Conservation (phyloP, 2,113 vertebrate genomes). For the Archilochus colubris region DNA sequence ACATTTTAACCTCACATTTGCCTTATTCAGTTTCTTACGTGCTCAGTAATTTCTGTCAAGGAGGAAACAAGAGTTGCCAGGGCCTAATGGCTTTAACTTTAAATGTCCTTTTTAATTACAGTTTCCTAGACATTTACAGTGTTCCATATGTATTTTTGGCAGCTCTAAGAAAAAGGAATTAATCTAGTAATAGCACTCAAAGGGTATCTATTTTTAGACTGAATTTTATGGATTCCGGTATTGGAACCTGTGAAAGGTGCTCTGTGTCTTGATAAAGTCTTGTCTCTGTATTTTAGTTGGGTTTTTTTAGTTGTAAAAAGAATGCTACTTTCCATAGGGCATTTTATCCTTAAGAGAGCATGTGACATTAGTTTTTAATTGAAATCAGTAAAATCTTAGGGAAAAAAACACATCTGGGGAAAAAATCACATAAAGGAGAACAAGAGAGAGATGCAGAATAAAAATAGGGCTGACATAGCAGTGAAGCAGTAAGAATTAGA, state of each 20-base stretch:
- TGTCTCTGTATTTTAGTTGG: not conserved
- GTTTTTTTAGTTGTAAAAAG: not conserved
- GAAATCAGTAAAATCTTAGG: too few species aligned
- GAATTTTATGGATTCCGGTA: not conserved
- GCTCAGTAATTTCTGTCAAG: not conserved
- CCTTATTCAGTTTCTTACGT: not conserved
- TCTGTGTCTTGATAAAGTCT: not conserved
- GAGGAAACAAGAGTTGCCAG: not conserved
- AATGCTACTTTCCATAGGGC: not conserved
- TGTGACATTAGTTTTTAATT: not conserved
- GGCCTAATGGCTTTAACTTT: not conserved
- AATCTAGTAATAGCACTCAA: not conserved
- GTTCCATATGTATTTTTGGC: not conserved
- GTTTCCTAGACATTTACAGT: not conserved
- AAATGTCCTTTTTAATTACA: not conserved
- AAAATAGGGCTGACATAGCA: too few species aligned
- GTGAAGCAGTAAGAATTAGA: too few species aligned
- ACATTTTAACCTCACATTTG: not conserved
- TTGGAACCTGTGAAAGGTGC: not conserved
- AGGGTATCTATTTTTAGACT: not conserved
- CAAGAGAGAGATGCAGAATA: too few species aligned
- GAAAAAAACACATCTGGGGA: too few species aligned
- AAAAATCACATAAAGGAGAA: too few species aligned
- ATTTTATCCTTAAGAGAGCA: not conserved
- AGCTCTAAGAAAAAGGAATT: not conserved